phyloP scores from a whole-genome alignment of 2,888 invertebrate species.

The Leucophenga maculata region DNA sequence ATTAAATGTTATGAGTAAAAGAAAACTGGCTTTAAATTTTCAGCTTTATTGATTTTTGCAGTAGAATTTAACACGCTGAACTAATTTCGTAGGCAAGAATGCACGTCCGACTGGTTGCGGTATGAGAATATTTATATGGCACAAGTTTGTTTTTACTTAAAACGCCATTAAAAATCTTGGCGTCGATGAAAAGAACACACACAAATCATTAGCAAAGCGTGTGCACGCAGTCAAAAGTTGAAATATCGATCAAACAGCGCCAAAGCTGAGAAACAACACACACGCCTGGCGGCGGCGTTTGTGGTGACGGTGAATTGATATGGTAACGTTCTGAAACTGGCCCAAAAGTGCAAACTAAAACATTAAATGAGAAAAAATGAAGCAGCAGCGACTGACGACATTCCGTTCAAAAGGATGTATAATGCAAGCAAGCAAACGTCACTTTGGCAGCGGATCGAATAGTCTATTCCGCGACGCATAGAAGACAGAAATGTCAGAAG shows the following conservation, averaged over 20 bases:
- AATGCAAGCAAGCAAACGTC: slow-evolving; percentile 8
- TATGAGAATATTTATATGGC: too few relatives aligned
- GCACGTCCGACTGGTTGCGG: too few relatives aligned
- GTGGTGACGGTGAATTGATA: slow-evolving; percentile 29
- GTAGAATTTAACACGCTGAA: neutral
- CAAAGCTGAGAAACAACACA: slow-evolving; percentile 1
- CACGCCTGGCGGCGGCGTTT: slow-evolving; percentile 20
- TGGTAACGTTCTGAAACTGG: slow-evolving; percentile 49
- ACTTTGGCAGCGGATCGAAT: slow-evolving; percentile 16
- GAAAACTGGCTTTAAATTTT: too few relatives aligned
- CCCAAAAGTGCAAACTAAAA: slow-evolving; percentile 53
- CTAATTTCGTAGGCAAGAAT: neutral
- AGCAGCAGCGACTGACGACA: slow-evolving; percentile 6
- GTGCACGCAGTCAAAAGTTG: slow-evolving; percentile 41
- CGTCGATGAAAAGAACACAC: neutral
- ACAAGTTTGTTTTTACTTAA: too few relatives aligned
- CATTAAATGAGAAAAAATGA: slow-evolving; percentile 38
- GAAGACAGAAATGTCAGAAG: slow-evolving; percentile 2
- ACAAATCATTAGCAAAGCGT: slow-evolving; percentile 35
- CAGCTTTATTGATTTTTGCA: too few relatives aligned
- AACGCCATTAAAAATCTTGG: neutral
- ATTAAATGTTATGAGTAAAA: too few relatives aligned
- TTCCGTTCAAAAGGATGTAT: neutral
- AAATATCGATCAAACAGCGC: slow-evolving; percentile 55
- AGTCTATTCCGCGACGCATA: slow-evolving; percentile 45